These are phyloP conservation scores for Sipha flava DNA, from an alignment of 1,140 invertebrate genomes.

Conservation along the genomic window DNA sequence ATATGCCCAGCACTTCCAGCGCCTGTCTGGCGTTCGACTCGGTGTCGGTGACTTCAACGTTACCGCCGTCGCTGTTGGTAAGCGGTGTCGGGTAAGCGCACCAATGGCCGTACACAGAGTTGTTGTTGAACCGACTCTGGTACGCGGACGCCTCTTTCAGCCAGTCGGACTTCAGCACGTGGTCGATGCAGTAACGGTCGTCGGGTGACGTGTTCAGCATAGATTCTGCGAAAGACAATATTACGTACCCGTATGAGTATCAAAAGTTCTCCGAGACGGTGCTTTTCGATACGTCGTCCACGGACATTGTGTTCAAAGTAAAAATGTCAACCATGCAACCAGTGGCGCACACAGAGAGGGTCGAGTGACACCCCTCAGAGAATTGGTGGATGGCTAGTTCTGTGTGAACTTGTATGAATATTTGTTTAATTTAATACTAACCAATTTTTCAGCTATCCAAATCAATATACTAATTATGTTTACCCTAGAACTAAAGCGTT, in stretches of 20 bases:
- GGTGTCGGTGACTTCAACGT: constrained; percentile 30
- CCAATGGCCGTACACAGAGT: constrained; percentile 36
- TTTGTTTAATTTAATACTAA: no score
- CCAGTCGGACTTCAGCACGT: neutral
- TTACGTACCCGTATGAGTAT: neutral
- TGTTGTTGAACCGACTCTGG: constrained; percentile 3
- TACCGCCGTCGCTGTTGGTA: neutral
- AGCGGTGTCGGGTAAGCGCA: constrained; percentile 37
- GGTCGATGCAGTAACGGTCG: neutral
- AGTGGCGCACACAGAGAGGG: no score
- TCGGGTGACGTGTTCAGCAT: neutral
- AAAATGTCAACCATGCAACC: no score
- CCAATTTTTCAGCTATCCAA: no score
- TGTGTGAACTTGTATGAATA: no score
- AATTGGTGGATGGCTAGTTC: no score
- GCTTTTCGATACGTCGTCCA: no score
- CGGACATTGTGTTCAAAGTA: no score
- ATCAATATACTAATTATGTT: no score
- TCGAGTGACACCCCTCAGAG: no score
- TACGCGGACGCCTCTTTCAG: neutral
- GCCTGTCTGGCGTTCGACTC: constrained; percentile 40
- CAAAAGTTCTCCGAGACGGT: no score
- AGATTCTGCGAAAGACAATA: neutral
- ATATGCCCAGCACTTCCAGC: constrained; percentile 50
- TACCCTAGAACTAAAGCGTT: no score